Percentiles rank a stretch among this genome's conserved stretches.
These are phyloP conservation scores for Murina feae DNA, from an alignment of 2,113 vertebrate species.

Conservation along the genomic window DNA sequence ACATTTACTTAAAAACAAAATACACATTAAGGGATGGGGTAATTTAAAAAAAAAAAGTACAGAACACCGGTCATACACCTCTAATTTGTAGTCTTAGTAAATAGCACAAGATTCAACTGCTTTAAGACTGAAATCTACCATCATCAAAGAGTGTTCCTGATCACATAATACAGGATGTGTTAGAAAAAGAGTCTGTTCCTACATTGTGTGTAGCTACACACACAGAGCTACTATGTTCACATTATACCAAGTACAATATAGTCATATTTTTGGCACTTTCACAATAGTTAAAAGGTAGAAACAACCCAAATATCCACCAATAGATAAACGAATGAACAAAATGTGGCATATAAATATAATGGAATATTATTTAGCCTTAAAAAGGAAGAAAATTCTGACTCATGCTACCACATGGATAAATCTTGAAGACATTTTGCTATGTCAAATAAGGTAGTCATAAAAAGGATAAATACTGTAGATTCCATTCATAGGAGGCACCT, in stretches of 20 bases:
- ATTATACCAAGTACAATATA: neutral
- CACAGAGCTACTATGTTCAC: neutral
- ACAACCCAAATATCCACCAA: neutral
- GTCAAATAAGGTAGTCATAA: neutral
- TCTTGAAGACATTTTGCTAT: neutral
- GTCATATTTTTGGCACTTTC: neutral
- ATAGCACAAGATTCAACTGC: neutral
- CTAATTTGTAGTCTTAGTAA: neutral
- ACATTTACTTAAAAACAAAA: constrained; percentile 28
- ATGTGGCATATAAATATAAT: neutral
- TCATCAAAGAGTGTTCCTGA: neutral
- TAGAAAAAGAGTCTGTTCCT: neutral
- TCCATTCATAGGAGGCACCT: neutral
- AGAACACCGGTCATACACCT: neutral
- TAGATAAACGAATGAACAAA: neutral
- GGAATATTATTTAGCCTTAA: neutral
- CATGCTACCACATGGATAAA: neutral
- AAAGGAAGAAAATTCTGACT: neutral
- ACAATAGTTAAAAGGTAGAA: neutral
- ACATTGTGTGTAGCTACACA: neutral
- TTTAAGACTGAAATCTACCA: neutral
- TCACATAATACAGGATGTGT: neutral
- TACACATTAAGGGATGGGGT: neutral
- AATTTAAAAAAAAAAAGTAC: neutral
- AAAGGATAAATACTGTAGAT: neutral